Evolutionary conservation across 2,888 invertebrate genomes (phyloP).

Genomic region (Lepas anatifera): DNA sequence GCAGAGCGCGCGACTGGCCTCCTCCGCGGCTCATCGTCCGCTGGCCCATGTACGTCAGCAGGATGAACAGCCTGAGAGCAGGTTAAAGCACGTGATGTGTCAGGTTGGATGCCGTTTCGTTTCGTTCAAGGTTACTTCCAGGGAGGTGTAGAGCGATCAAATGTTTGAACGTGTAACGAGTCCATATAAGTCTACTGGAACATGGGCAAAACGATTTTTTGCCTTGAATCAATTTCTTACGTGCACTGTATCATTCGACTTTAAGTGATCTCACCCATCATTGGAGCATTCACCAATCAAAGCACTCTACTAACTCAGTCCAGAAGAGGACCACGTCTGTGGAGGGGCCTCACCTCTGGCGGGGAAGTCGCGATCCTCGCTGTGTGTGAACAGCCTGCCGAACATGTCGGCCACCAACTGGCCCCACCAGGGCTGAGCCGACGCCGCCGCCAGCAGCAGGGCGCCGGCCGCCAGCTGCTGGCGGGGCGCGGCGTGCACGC

Average conservation of each 20-base stretch:
- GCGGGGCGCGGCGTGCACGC: constrained; percentile 63
- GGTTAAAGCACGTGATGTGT: neutral
- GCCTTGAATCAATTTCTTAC: too few species aligned
- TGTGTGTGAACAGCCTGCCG: constrained; percentile 60
- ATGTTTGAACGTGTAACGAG: too few species aligned
- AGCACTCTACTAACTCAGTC: too few species aligned
- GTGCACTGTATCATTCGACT: too few species aligned
- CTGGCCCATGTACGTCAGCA: constrained; percentile 74
- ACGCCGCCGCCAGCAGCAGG: constrained; percentile 62
- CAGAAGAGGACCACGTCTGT: too few species aligned
- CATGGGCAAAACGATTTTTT: too few species aligned
- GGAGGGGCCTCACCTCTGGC: constrained; percentile 53
- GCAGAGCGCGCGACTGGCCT: constrained; percentile 27
- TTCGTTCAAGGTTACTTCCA: too few species aligned
- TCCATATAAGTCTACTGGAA: too few species aligned
- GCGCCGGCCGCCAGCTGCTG: constrained; percentile 66
- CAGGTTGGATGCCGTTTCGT: neutral
- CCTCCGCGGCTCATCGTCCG: constrained; percentile 54
- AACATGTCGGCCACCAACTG: constrained; percentile 73
- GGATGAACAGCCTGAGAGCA: constrained; percentile 58
- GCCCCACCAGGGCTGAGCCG: constrained; percentile 76
- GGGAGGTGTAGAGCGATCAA: too few species aligned
- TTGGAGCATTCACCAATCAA: too few species aligned
- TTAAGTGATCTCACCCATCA: neutral
- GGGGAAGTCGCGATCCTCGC: constrained; percentile 63